Percentiles rank a stretch among this genome's conserved stretches.
Evolutionary conservation across 37 sponge, comb jelly and placozoan genomes (phyloP).

Genomic region (Spongilla lacustris): DNA sequence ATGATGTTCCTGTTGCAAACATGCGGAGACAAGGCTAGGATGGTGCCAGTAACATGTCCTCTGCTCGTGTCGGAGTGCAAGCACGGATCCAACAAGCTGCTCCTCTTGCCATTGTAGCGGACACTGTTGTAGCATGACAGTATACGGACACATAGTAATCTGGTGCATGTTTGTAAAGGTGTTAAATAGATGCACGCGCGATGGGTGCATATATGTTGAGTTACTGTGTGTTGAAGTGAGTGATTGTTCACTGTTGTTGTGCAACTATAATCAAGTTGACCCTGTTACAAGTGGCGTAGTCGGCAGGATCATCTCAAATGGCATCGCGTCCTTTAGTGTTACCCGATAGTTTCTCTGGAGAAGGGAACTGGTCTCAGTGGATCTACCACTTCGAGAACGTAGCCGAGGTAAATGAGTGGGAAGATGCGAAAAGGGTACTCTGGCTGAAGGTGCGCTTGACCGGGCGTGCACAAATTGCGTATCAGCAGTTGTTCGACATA

Average conservation of each 20-base stretch:
- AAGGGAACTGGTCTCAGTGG: constrained; percentile 48
- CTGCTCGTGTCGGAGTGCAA: constrained; percentile 47
- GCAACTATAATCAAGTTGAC: no score
- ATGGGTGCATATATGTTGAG: no score
- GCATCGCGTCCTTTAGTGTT: constrained; percentile 15
- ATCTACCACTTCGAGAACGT: constrained; percentile 30
- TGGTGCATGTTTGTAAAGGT: no score
- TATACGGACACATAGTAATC: no score
- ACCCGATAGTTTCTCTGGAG: constrained; percentile 37
- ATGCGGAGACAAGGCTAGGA: constrained; percentile 63
- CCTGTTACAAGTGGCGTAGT: background rate
- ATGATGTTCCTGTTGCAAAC: constrained; percentile 35
- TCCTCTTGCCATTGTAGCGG: constrained; percentile 25
- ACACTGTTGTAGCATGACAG: background rate
- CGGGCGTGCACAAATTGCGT: constrained; percentile 26
- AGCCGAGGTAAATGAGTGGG: constrained; percentile 49
- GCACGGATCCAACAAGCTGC: constrained; percentile 39
- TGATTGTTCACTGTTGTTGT: no score
- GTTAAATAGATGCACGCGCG: no score
- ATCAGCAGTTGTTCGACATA: constrained; percentile 10
- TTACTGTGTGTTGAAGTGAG: no score
- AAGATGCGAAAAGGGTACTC: constrained; percentile 23
- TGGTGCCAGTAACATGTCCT: constrained; percentile 67
- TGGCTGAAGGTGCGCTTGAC: constrained; percentile 47
- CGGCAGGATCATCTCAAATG: constrained; percentile 6